Base-by-base conservation (phyloP, 2,113 vertebrate species). In the Rhabdornis inornatus region DNA sequence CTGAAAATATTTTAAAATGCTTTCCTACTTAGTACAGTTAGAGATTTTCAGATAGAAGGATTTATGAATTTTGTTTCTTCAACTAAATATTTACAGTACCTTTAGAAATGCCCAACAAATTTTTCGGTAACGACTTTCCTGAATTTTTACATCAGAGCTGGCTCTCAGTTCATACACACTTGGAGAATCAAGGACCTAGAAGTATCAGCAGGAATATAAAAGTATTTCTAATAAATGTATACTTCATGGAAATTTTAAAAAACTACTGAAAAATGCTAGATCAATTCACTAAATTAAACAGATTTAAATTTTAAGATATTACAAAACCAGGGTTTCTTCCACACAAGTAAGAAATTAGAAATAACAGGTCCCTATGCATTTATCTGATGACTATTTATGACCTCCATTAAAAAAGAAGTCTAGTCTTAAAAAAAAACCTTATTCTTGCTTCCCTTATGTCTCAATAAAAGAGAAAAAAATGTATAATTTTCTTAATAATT, bases 91-190 rank as follows among this genome's bases (percentile, higher is more conserved):
- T 42, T 47, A 84, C 83, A 70, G 52, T 97, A 99, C 99, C 99
- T 99, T 99, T 47, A 99, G 97, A 98, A 99, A 99, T 16, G 99
- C 99, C 99, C 99, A 99, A 7, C 99, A 99, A 64, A 99, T 98
- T 97, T 99, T 99, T 66, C 98, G 98, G 96, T 99, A 99, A 77
- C 97, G 98, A 86, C 97, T 86, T 71, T 99, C 98, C 37, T 98
- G 98, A 77, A 95, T 91, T 94, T 97, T 97, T 82, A 93, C 88
- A 33, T 98, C 97, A 59, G 97, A 91, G 44, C 93, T 99, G 83
- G 97, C 97, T 97, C 94, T 98, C 59, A 98, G 97, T 98, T 99
- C 98, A 91, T 98, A 98, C 98, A 98, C 98, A 42, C 97, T 98
- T 91, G 98, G 96, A 83, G 98, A 99, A 97, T 99, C 99, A 95